Conservation (phyloP, 2,888 invertebrate species). For the Stenoptilia bipunctidactyla region DNA sequence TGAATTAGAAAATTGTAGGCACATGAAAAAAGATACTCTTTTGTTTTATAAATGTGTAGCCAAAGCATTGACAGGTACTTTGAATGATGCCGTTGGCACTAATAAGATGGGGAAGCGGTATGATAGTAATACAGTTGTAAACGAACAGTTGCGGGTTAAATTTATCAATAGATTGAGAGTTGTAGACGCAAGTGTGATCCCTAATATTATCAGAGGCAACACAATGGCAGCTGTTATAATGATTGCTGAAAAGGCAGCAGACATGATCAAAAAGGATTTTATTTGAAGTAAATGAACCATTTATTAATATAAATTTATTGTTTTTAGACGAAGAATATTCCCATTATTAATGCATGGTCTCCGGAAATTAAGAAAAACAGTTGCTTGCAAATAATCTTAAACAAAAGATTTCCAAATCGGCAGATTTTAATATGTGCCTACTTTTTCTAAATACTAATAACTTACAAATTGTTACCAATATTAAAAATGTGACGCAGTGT, state of each 20-base stretch:
- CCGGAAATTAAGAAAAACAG: no score
- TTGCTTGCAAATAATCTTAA: no score
- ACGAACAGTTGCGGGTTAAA: constrained; percentile 17
- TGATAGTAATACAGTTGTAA: constrained; percentile 20
- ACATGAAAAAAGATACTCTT: constrained; percentile 21
- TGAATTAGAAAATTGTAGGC: constrained; percentile 27
- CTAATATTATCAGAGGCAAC: constrained; percentile 47
- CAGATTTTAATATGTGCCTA: no score
- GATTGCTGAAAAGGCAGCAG: constrained; percentile 19
- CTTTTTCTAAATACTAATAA: no score
- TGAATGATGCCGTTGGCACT: constrained; percentile 69
- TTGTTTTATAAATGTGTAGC: constrained; percentile 38
- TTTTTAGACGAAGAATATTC: no score
- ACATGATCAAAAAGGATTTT: constrained; percentile 1
- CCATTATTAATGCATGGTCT: no score
- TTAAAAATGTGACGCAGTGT: no score
- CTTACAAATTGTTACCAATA: no score
- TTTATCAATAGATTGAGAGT: constrained; percentile 47
- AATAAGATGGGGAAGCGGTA: constrained; percentile 58
- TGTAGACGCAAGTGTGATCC: constrained; percentile 42
- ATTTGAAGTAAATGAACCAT: not conserved
- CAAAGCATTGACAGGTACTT: constrained; percentile 26
- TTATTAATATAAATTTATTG: no score
- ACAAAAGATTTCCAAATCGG: no score
- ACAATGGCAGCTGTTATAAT: constrained; percentile 52